Conservation (phyloP, 2,113 vertebrate species). For the Eretmochelys imbricata region DNA sequence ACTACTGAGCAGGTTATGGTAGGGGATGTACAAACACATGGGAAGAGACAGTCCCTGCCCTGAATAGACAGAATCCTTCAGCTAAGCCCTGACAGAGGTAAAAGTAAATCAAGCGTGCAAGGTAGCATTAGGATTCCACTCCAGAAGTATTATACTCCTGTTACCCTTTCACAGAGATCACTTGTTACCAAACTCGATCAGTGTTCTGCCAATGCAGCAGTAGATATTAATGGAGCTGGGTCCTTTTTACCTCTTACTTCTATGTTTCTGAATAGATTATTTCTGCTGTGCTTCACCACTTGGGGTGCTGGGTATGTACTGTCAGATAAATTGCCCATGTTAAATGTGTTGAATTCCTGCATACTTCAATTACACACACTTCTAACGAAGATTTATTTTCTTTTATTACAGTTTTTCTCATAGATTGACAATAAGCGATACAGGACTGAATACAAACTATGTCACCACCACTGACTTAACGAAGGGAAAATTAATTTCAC, state of each 20-base stretch:
- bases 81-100: neutral
- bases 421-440: neutral
- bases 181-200: neutral
- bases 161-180: neutral
- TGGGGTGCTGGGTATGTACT: neutral
- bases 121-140: neutral
- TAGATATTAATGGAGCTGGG: neutral
- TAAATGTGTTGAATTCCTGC: neutral
- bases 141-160: neutral
- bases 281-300: neutral
- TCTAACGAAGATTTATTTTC: neutral
- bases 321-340: rapidly evolving
- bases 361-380: rapidly evolving
- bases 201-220: rapidly evolving
- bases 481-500: neutral
- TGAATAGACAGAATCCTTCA: neutral
- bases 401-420: rapidly evolving
- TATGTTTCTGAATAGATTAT: neutral
- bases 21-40: too few species aligned
- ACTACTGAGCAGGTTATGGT: too few species aligned
- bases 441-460: neutral
- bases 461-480: neutral
- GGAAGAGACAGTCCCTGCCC: too few species aligned
- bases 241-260: neutral
- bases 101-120: neutral